Evolutionary conservation across 2,797 vertebrate genomes (phyloP), one percentile per base, ranked within the genome.

Genomic region (Pangasius larnaudii): DNA sequence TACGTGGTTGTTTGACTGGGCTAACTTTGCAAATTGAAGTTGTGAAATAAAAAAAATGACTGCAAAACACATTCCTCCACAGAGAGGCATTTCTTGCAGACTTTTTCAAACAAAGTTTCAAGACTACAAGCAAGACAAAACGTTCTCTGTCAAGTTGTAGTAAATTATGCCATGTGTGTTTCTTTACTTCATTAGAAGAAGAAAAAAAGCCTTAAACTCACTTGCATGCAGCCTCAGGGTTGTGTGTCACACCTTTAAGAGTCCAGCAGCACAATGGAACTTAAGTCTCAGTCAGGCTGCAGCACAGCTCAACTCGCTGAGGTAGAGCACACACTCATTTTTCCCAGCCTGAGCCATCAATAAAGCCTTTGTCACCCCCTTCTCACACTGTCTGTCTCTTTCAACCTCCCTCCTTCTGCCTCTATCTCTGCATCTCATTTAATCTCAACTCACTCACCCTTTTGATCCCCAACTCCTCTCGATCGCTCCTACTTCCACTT

Each of bases 161-260:
- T 63, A 22, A 79, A 72, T 72, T 67, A 67, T 36, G 61, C 36
- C 51, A 74, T 81, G 69, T 83, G 75, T 72, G 84, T 65, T 67
- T 77, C 22, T 6, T 85, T 80, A 24, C 69, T 82, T 90, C 65
- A 75, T 24, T 88, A 72, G 18, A 63, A 36, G 51, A 27, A 46
- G 0, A 56, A 49, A 22, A 71, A 53, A 72, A 39, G 53, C 69
- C 49, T 86, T 89, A 84, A 86, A 86, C 77, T 88, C 14, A 16
- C 85, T 87, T 85, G 61, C 88, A 84, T 87, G 85, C 49, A 88
- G 87, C 89, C 78, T 80, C 77, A 87, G 81, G 84, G 67, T 77
- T 88, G 63, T 88, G 87, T 89, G 88, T 90, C 87, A 88, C 89
- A 91, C 88, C 87, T 90, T 71, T 89, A 80, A 87, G 86, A 88